Base-by-base conservation (phyloP, 2,888 invertebrate genomes). In the Epicampocera succincta region DNA sequence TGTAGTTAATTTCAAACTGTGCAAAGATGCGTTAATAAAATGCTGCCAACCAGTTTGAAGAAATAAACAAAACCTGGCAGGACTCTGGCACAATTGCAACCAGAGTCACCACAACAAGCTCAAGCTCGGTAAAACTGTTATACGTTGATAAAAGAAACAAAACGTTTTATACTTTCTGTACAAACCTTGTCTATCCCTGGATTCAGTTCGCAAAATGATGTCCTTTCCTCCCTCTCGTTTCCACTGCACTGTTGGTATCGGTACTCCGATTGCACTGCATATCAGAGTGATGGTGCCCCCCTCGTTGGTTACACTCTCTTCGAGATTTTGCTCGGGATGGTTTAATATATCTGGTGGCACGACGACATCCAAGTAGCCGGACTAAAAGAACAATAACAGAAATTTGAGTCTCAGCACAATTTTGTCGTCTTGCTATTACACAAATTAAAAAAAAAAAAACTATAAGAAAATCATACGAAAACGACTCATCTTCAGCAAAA, bases 261-360 rank as follows among this genome's bases (percentile, higher is more conserved):
- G 97, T 12, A 95, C 94, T 33, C 97, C 97, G 0, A 95, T 96
- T 0, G 96, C 96, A 84, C 93, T 93, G 91, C 97, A 97, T 58
- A 93, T 92, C 71, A 97, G 92, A 76, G 94, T 92, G 80, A 96
- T 94, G 80, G 93, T 94, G 40, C 96, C 96, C 4, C 96, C 95
- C 90, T 97, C 97, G 66, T 94, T 93, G 8, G 96, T 94, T 46
- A 96, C 95, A 85, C 95, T 94, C 85, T 95, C 94, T 75, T 95
- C 94, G 8, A 88, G 86, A 60, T 87, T 87, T 78, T 88, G 86
- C 12, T 90, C 91, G 3, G 89, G 89, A 46, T 89, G 88, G 91
- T 96, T 95, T 85, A 96, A 92, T 85, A 97, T 96, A 91, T 97
- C 96, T 66, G 97, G 97, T 12, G 97, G 96, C 87, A 96, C 95